Evolutionary conservation across 1,140 invertebrate genomes (phyloP).

Genomic region (Pararge aegeria): DNA sequence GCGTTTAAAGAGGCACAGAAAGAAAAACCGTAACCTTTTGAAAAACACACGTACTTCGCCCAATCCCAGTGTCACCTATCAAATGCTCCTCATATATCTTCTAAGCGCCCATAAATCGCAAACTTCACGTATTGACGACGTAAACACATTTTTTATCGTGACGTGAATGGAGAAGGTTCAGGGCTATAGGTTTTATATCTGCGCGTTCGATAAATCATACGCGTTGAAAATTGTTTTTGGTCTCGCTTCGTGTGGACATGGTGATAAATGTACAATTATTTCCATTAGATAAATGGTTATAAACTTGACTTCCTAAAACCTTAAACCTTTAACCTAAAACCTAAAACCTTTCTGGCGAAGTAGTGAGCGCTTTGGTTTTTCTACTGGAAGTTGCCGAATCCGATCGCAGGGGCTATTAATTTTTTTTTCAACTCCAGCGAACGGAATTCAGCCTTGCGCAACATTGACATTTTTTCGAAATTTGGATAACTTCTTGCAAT

Average conservation of each 20-base stretch:
- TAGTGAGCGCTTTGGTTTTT: too few relatives aligned
- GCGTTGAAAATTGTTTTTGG: not conserved
- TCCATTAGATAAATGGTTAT: too few relatives aligned
- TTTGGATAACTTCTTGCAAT: too few relatives aligned
- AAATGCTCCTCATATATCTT: constrained; percentile 10
- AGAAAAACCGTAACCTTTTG: not conserved
- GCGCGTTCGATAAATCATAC: constrained; percentile 7
- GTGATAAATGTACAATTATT: not conserved
- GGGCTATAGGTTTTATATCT: constrained; percentile 3
- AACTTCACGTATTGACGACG: constrained; percentile 12
- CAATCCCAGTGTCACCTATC: not conserved
- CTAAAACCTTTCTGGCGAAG: too few relatives aligned
- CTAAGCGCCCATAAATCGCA: constrained; percentile 9
- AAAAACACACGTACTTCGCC: not conserved
- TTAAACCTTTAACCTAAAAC: too few relatives aligned
- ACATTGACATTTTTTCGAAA: too few relatives aligned
- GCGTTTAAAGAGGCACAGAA: too few relatives aligned
- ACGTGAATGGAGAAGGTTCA: constrained; percentile 14
- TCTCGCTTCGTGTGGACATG: not conserved
- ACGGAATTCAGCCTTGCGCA: too few relatives aligned
- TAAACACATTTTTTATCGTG: constrained; percentile 23
- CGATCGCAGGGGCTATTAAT: too few relatives aligned
- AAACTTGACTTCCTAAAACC: too few relatives aligned
- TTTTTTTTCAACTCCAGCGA: too few relatives aligned
- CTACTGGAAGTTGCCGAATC: too few relatives aligned